Percentiles rank a stretch among this genome's conserved stretches.
phyloP scores from a whole-genome alignment of 2,888 invertebrate species.

The Priocnemis perturbator region DNA sequence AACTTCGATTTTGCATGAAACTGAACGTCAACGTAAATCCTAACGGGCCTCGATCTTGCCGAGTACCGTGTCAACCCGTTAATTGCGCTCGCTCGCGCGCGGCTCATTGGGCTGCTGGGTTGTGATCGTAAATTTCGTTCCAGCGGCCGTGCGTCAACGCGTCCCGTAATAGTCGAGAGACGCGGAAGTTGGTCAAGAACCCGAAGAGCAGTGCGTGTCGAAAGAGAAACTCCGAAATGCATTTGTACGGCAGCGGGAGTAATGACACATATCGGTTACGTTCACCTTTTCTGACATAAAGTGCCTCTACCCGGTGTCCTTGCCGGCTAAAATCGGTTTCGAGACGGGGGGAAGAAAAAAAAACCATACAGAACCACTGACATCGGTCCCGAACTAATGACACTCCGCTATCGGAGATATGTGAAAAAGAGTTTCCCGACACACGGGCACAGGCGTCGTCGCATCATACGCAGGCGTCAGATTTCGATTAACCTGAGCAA shows the following conservation, averaged over 20 bases:
- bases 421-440: too few relatives aligned
- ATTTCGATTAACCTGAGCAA: too few relatives aligned
- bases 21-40: too few relatives aligned
- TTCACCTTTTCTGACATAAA: background rate
- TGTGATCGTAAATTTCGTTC: slow-evolving; percentile 15
- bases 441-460: too few relatives aligned
- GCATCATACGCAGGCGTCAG: too few relatives aligned
- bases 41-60: too few relatives aligned
- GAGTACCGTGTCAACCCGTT: too few relatives aligned
- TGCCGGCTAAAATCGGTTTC: background rate
- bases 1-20: too few relatives aligned
- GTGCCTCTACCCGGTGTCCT: slow-evolving; percentile 19
- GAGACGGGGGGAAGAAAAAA: too few relatives aligned
- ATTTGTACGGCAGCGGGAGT: slow-evolving; percentile 2
- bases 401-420: too few relatives aligned
- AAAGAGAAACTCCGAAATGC: slow-evolving; percentile 26
- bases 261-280: background rate
- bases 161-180: slow-evolving; percentile 24
- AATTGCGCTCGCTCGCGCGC: background rate
- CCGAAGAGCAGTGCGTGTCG: slow-evolving; percentile 15
- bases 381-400: too few relatives aligned
- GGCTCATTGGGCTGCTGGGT: background rate
- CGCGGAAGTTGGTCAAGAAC: slow-evolving; percentile 27
- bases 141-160: slow-evolving; percentile 21
- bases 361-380: too few relatives aligned